A percentile compares a stretch with the other conserved stretches of the same genome.
Conservation (phyloP, 2,797 vertebrate genomes). For the Urosaurus nigricauda region DNA sequence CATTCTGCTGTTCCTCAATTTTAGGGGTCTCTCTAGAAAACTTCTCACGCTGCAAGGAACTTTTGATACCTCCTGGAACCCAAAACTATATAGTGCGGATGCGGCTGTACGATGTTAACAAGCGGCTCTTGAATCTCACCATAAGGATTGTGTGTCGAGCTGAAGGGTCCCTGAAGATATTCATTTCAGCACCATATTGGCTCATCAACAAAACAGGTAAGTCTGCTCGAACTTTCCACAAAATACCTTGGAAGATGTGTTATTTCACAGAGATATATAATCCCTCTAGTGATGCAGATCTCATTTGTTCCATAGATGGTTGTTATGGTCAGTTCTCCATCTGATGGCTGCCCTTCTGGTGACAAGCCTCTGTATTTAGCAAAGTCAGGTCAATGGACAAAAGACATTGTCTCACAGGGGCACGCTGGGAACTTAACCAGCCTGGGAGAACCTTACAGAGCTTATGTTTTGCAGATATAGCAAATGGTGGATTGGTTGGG, state of each 20-base stretch:
- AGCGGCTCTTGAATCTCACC: constrained; percentile 90
- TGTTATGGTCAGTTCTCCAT: not conserved
- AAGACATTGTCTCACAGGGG: too few relatives aligned
- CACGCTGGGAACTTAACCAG: too few relatives aligned
- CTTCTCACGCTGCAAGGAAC: constrained; percentile 92
- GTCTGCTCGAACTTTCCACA: not conserved
- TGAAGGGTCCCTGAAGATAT: constrained; percentile 93
- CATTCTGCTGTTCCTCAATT: too few relatives aligned
- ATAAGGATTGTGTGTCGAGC: constrained; percentile 93
- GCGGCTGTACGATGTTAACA: constrained; percentile 91
- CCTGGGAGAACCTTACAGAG: too few relatives aligned
- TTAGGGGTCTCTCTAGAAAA: constrained; percentile 93
- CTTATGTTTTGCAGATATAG: too few relatives aligned
- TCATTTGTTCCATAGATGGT: not conserved
- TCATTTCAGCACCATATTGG: constrained; percentile 95
- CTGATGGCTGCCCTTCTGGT: too few relatives aligned
- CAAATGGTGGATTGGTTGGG: too few relatives aligned
- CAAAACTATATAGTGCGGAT: constrained; percentile 97
- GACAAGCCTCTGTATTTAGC: too few relatives aligned
- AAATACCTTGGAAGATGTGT: not conserved
- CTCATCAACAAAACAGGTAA: constrained; percentile 96
- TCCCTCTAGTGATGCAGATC: not conserved
- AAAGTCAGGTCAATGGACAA: too few relatives aligned
- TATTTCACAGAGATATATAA: not conserved
- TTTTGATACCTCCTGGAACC: constrained; percentile 95